Base-by-base conservation (phyloP, 2,113 vertebrate genomes). In the Grammomys dolichurus region DNA sequence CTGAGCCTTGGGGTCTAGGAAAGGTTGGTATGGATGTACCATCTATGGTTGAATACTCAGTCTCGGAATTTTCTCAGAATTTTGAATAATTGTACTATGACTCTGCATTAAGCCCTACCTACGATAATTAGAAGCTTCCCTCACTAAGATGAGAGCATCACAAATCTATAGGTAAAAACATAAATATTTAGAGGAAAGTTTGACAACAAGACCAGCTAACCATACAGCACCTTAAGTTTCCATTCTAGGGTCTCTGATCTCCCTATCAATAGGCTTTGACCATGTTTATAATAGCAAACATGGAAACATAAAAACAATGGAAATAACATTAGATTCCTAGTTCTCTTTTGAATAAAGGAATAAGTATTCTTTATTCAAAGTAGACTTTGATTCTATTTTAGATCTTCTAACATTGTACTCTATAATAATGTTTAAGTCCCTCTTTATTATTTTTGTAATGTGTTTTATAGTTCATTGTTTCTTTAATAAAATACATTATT, bases 401-500 rank as follows among this genome's bases (percentile, higher is more conserved):
- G 26, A 72, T 76, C 19, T 78, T 93, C n/a, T 65, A 78, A 89
- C 65, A 84, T 48, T 95, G 19, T 88, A 28, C 33, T 76, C 26
- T 85, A 7, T 58, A 69, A 43, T 85, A 84, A 22, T 48, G 14
- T 26, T 3, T 33, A 82, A 81, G 12, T 87, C 46, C 54, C 43
- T 89, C 70, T 40, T 76, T 46, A 82, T 93, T 63, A 77, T 73
- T 89, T 70, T 93, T 81, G 31, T 22, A 87, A 89, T 60, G 12
- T 24, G 60, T 60, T 82, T 40, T 8, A 26, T 82, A 60, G 56
- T 60, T 60, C 24, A n/a, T 22, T 60, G 3, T 82, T 81, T 60
- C 54, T 40, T 58, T 81, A 81, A 24, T 58, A 40, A 58, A 81
- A 58, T n/a, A 36, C 8, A 58, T 58, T 60, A 82, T 82, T 60